Base-by-base conservation (phyloP, 2,113 vertebrate species). In the Acrocephalus arundinaceus region DNA sequence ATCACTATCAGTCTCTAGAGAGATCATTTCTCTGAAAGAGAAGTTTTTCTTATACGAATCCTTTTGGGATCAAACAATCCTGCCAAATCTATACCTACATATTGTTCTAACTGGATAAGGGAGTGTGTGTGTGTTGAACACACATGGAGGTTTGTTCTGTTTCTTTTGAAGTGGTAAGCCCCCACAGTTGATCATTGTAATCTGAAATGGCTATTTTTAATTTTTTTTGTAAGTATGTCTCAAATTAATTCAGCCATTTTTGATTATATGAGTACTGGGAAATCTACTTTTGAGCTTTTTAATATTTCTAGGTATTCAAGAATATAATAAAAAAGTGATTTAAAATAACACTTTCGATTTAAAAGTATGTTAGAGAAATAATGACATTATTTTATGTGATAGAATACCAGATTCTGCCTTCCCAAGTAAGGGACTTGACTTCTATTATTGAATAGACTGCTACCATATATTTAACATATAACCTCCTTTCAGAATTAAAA, bases 41-140 rank as follows among this genome's bases (percentile, higher is more conserved):
- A 86, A 66, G 51, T 71, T 94, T 96, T 91, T 97, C 93, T 74
- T 79, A 82, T 85, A 88, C 3, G 33, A 84, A 82, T 80, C 49
- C 85, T 95, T 95, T 82, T 91, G 84, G 89, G 76, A 96, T 97
- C 91, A 97, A 97, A 94, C 68, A 92, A 52, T 72, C 46, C 61
- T 52, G 41, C 82, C 67, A 77, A 81, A 95, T 86, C 46, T 94
- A 79, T 91, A 87, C 86, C 62, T 82, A 71, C 68, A 79, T 49
- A 79, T 55, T 72, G 65, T 93, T 92, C 62, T 86, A 93, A 82
- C 49, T 75, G 65, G 59, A 21, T 89, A 68, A 83, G n/a, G 25
- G 12, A 37, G 13, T 31, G 23, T 39, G 28, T 27, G 13, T 76
- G n/a, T 63, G n/a, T 59, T 73, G 59, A 88, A 21, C 19, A 86